These are phyloP conservation scores for Oreortyx pictus DNA, from an alignment of 2,797 vertebrate genomes.

Conservation along the genomic window DNA sequence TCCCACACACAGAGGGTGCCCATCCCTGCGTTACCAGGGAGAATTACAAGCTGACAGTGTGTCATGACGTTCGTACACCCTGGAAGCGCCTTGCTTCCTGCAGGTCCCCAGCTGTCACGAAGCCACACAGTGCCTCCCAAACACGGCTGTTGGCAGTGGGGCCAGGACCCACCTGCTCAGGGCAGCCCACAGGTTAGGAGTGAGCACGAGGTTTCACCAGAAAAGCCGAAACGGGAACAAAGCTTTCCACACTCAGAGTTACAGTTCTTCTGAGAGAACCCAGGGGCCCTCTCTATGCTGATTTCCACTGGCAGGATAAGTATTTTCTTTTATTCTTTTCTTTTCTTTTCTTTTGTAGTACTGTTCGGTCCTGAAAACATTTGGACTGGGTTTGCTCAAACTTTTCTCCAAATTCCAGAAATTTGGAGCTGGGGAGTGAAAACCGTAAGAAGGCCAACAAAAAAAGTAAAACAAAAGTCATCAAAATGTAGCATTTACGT, in stretches of 20 bases:
- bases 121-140: not conserved
- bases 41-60: accelerated
- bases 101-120: accelerated
- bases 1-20: not conserved
- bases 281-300: not conserved
- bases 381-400: not conserved
- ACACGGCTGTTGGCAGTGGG: not conserved
- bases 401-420: not conserved
- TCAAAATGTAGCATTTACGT: not conserved
- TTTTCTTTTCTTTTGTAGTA: too few species aligned
- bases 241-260: not conserved
- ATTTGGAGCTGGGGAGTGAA: not conserved
- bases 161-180: not conserved
- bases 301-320: not conserved
- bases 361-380: not conserved
- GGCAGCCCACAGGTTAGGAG: not conserved
- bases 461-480: not conserved
- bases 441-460: not conserved
- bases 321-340: not conserved
- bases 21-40: accelerated
- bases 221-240: not conserved
- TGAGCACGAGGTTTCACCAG: not conserved
- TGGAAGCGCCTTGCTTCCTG: accelerated
- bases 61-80: not conserved
- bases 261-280: not conserved